A percentile compares a stretch with the other conserved stretches of the same genome.
phyloP scores from a whole-genome alignment of 2,113 vertebrate species.

The Kryptolebias marmoratus region DNA sequence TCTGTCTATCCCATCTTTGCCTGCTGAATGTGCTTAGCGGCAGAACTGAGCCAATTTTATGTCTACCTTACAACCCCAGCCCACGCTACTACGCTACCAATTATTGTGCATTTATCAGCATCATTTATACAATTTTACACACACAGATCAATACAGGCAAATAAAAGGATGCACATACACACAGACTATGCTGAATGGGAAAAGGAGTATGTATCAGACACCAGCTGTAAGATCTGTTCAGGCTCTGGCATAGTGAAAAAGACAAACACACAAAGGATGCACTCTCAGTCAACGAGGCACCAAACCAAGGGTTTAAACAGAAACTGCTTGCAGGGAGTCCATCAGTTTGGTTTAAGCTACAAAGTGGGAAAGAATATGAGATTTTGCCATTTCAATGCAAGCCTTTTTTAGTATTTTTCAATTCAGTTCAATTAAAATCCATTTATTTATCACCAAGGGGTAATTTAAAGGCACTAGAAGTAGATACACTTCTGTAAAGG shows the following conservation, averaged over 20 bases:
- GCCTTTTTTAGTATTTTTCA: neutral
- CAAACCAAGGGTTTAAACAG: conserved; percentile 35
- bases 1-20: conserved; percentile 6
- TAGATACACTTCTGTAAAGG: too few species aligned
- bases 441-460: too few species aligned
- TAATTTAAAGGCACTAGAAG: too few species aligned
- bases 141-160: neutral
- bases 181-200: conserved; percentile 3
- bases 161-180: neutral
- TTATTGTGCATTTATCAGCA: conserved; percentile 18
- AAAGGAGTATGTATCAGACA: conserved; percentile 1
- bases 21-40: conserved; percentile 41
- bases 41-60: conserved; percentile 17
- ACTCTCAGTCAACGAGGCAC: conserved; percentile 24
- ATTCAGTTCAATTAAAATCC: too few species aligned
- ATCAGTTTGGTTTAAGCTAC: conserved; percentile 32
- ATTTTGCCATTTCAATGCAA: conserved; percentile 1
- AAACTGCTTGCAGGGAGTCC: conserved; percentile 26
- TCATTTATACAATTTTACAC: neutral
- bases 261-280: conserved; percentile 41
- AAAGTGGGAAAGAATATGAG: neutral
- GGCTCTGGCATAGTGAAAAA: conserved; percentile 39
- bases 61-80: conserved; percentile 9
- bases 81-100: neutral
- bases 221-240: conserved; percentile 23